Conservation (phyloP, 2,113 vertebrate species). For the Phrynosoma platyrhinos region DNA sequence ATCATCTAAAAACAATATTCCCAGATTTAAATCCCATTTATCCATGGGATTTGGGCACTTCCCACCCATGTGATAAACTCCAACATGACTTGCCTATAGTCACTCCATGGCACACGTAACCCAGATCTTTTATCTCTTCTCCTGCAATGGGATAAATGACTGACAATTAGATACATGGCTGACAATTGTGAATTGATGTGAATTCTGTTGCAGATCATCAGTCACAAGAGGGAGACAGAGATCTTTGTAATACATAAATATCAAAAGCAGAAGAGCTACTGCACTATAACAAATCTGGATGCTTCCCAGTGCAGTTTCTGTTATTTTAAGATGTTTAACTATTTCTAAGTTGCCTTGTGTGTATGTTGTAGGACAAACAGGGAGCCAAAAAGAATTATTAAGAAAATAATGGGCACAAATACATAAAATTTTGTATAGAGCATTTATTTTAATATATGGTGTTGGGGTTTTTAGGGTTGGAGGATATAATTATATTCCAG, state of each 20-base stretch:
- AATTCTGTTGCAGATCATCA: conserved; percentile 39
- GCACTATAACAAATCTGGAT: neutral
- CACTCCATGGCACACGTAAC: no score
- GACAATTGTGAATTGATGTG: no score
- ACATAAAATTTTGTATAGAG: no score
- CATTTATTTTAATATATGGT: neutral
- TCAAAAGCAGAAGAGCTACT: fast-evolving
- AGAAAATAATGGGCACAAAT: no score
- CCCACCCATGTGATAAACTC: no score
- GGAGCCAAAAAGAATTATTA: neutral
- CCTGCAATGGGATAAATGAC: neutral
- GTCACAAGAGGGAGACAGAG: conserved; percentile 78
- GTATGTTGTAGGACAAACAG: neutral
- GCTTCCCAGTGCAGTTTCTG: neutral
- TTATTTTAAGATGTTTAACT: neutral
- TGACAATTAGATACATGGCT: neutral
- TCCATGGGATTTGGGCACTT: no score
- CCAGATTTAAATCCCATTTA: no score
- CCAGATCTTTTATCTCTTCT: neutral
- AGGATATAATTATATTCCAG: neutral
- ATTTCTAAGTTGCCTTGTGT: neutral
- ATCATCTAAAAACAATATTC: no score
- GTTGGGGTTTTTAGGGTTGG: neutral
- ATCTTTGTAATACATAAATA: conserved; percentile 27
- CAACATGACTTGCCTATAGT: no score